Base-by-base conservation (phyloP, 2,888 invertebrate genomes). In the Drosophila buzzatii region DNA sequence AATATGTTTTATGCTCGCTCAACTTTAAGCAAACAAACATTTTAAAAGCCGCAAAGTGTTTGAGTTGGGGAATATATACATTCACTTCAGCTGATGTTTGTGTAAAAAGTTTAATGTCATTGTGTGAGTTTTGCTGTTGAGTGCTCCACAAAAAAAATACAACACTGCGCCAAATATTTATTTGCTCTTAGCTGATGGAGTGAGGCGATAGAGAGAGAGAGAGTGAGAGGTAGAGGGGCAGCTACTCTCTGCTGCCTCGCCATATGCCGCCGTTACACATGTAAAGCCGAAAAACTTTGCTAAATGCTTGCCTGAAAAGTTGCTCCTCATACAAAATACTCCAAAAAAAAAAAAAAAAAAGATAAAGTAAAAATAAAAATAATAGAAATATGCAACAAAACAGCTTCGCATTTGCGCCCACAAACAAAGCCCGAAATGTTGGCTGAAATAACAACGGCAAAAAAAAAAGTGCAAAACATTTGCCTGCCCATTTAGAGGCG, bases 391-490 rank as follows among this genome's bases (percentile, higher is more conserved):
- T 72, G 62, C 58, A 78, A 64, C 59, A 67, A 66, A 74, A 85
- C 73, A 71, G 69, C 31, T 78, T 85, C 61, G 75, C 81, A 86
- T 64, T 73, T 68, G 65, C 81, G 56, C 81, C 70, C 73, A 59
- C 67, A 69, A 76, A 87, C 79, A 84, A 70, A 73, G 63, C 27
- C 0, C 9, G 14, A 16, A 60, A 51, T 42, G 39, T 64, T 70
- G 70, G 65, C 60, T 56, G 45, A 58, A 65, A 76, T 71, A 82
- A 71, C 67, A 58, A 76, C 64, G 44, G 68, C 58, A 52, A 82
- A 66, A 73, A 82, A 66, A 73, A 89, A 86, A 89, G 87, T 79
- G 89, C 73, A 79, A 85, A 89, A 83, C 84, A 89, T 89, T 85
- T 84, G 76, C 84, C 68, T 80, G 80, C 70, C 83, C 71, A 71